These are phyloP conservation scores for Conger conger DNA, from an alignment of 2,113 vertebrate genomes.

Conservation along the genomic window DNA sequence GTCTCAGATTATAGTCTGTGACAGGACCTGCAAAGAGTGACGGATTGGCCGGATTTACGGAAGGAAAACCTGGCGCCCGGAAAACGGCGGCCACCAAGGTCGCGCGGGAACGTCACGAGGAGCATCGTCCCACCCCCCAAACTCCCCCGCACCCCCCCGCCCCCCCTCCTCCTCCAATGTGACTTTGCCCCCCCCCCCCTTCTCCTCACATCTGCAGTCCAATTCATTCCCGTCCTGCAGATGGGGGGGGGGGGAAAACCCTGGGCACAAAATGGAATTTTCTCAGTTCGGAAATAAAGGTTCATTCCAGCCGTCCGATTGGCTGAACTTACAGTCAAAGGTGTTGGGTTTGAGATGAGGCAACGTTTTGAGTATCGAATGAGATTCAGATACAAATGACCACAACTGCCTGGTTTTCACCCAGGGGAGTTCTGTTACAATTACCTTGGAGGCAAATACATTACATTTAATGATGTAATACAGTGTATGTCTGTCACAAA, in stretches of 20 bases:
- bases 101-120: not conserved
- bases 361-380: not conserved
- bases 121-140: not conserved
- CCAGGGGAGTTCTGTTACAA: not conserved
- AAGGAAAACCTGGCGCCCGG: conserved; percentile 19
- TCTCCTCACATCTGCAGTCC: not conserved
- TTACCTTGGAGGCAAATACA: not conserved
- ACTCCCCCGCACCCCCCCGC: not conserved
- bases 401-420: not conserved
- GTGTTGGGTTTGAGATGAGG: not conserved
- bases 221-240: not conserved
- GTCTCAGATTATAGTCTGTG: conserved; percentile 44
- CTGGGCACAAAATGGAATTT: not conserved
- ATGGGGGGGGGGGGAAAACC: not conserved
- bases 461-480: not conserved
- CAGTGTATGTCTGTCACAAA: too few relatives aligned
- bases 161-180: too few relatives aligned
- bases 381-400: not conserved
- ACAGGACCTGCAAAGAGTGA: conserved; percentile 25
- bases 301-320: not conserved
- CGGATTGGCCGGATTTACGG: conserved; percentile 40
- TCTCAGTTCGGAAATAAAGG: not conserved
- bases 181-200: too few relatives aligned
- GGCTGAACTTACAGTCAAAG: not conserved
- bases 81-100: conserved; percentile 1